A percentile compares a stretch with the other conserved stretches of the same genome.
These are phyloP conservation scores for Rutilus rutilus DNA, from an alignment of 2,113 vertebrate genomes.

Conservation along the genomic window DNA sequence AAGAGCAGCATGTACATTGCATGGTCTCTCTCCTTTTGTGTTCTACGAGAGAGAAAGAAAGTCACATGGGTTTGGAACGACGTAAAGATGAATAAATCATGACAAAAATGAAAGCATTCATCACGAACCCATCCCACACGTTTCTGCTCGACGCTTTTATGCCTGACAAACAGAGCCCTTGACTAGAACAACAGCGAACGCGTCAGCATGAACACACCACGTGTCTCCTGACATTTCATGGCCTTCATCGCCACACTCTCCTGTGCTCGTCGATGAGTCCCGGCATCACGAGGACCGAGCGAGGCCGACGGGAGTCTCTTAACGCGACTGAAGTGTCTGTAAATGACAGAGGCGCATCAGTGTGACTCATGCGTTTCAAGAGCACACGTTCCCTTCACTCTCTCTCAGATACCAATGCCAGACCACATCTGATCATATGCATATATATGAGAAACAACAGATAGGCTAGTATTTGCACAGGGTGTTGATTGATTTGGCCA, in stretches of 20 bases:
- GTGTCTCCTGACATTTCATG: conserved; percentile 22
- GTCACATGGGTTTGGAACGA: too few relatives aligned
- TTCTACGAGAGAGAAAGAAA: background rate
- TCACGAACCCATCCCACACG: conserved; percentile 10
- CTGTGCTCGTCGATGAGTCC: background rate
- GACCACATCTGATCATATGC: background rate
- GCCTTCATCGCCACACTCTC: conserved; percentile 33
- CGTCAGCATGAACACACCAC: background rate
- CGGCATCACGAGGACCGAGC: background rate
- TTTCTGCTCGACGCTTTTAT: background rate
- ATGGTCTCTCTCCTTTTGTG: background rate
- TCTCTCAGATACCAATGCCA: background rate
- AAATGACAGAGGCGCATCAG: conserved; percentile 31
- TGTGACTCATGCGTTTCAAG: conserved; percentile 1
- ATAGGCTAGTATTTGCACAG: background rate
- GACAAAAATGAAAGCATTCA: background rate
- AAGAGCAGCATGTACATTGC: too few relatives aligned
- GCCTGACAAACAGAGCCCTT: background rate
- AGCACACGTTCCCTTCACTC: background rate
- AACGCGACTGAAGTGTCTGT: conserved; percentile 25
- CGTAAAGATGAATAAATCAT: background rate
- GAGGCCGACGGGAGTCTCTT: conserved; percentile 23
- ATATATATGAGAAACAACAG: background rate
- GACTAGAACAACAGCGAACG: background rate
- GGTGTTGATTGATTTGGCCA: too few relatives aligned